A percentile compares a stretch with the other conserved stretches of the same genome.
These are phyloP conservation scores for honey bee (Apis mellifera) DNA, from an alignment of 1,140 invertebrate genomes.

Conservation along the genomic window DNA sequence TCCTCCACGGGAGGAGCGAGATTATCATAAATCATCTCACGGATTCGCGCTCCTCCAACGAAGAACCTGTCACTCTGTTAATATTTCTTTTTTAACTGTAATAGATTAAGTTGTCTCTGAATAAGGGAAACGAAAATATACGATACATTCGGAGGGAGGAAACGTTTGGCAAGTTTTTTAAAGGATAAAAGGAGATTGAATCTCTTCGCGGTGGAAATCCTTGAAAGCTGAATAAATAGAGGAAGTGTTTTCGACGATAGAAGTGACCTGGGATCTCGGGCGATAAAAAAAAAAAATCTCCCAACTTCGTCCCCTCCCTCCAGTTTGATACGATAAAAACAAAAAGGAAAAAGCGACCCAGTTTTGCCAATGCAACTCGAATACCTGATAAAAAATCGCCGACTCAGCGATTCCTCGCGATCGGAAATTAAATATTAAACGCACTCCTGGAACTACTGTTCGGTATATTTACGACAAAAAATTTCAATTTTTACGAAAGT, in stretches of 20 bases:
- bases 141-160: background rate
- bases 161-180: background rate
- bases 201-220: background rate
- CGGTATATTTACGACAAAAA: background rate
- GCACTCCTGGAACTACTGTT: constrained; percentile 1
- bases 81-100: background rate
- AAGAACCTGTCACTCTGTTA: background rate
- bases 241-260: constrained; percentile 18
- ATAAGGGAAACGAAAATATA: background rate
- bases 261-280: background rate
- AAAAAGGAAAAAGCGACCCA: constrained; percentile 31
- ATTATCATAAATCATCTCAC: constrained; percentile 38
- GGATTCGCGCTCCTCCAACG: background rate
- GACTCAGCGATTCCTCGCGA: constrained; percentile 21
- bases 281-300: constrained; percentile 40
- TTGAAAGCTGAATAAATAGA: background rate
- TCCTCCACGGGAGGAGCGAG: background rate
- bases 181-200: background rate
- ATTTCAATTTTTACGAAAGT: background rate
- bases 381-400: constrained; percentile 36
- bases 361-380: constrained; percentile 6
- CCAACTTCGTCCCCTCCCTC: background rate
- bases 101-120: background rate
- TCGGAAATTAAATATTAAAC: constrained; percentile 49
- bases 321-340: constrained; percentile 9